Evolutionary conservation across 2,797 vertebrate genomes (phyloP), one percentile per base, ranked within the genome.

Genomic region (Coluber constrictor): DNA sequence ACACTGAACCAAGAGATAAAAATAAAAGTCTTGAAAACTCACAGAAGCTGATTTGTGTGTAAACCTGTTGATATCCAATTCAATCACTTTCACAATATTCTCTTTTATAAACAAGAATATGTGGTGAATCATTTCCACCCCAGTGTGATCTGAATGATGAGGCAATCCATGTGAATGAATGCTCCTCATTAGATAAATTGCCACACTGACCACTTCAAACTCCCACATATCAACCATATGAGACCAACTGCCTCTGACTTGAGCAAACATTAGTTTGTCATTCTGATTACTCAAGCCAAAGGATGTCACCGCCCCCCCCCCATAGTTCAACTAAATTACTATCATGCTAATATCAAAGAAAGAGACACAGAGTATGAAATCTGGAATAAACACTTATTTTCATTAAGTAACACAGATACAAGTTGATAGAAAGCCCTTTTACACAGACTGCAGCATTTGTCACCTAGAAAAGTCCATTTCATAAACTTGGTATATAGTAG

Each of bases 371-470:
- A 57, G 8, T 15, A 74, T 59, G 54, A 90, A 25, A 61, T 74
- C 47, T 87, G 66, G 18, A 16, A 87, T 54, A 57, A 83, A 86
- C 37, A 61, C 86, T 86, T 63, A 20, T 90, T 90, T 87, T 70
- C 23, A 70, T 1, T 32, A 87, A 29, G 54, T 47, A 8, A 23
- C 23, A 63, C 5, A 47, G 20, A 95, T 96, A 95, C 56, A 94
- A 9, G 93, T 89, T 96, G 95, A 18, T 87, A 94, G 90, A 91
- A 96, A 93, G 60, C 7, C 94, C 6, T 74, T 88, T 0, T 61
- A 92, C 88, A 60, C 94, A 86, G 92, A 94, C 95, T 90, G 94
- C 95, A 95, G 95, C 93, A 93, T 93, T 92, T 74, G 56, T 95
- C 90, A 95, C 93, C 92, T 66, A 88, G 87, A 95, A 94, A 94